These are phyloP conservation scores for Brachirus orientalis DNA, from an alignment of 2,113 vertebrate genomes.

Conservation along the genomic window DNA sequence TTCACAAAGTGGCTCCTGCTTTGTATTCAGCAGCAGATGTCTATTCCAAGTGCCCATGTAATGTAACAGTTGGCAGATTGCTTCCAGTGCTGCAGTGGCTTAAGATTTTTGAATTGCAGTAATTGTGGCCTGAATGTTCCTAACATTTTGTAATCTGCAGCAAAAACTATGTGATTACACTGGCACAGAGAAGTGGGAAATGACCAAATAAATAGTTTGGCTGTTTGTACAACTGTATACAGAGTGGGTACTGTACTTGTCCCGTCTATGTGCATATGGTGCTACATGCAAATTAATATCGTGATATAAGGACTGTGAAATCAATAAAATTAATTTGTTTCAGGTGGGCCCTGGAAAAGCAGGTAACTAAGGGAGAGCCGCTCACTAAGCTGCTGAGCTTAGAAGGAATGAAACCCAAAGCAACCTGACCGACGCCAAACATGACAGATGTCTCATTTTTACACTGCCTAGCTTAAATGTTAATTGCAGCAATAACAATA, in stretches of 20 bases:
- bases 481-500: conserved; percentile 76
- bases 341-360: conserved; percentile 61
- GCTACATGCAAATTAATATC: conserved; percentile 59
- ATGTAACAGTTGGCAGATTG: too few relatives aligned
- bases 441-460: conserved; percentile 69
- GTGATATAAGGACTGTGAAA: conserved; percentile 60
- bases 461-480: conserved; percentile 66
- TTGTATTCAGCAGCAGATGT: too few relatives aligned
- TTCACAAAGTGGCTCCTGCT: too few relatives aligned
- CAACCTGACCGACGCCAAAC: conserved; percentile 52
- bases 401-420: conserved; percentile 23
- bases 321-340: conserved; percentile 68
- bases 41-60: too few relatives aligned
- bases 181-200: conserved; percentile 40
- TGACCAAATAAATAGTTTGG: conserved; percentile 34
- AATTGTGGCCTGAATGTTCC: conserved; percentile 43
- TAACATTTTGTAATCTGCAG: conserved; percentile 35
- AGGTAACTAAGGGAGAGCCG: conserved; percentile 24
- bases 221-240: neutral
- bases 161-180: conserved; percentile 60
- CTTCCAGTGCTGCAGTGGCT: too few relatives aligned
- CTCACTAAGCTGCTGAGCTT: conserved; percentile 19
- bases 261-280: neutral
- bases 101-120: too few relatives aligned
- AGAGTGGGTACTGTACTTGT: conserved; percentile 11